Conservation (phyloP, 2,797 vertebrate genomes). For the Ispidina picta region DNA sequence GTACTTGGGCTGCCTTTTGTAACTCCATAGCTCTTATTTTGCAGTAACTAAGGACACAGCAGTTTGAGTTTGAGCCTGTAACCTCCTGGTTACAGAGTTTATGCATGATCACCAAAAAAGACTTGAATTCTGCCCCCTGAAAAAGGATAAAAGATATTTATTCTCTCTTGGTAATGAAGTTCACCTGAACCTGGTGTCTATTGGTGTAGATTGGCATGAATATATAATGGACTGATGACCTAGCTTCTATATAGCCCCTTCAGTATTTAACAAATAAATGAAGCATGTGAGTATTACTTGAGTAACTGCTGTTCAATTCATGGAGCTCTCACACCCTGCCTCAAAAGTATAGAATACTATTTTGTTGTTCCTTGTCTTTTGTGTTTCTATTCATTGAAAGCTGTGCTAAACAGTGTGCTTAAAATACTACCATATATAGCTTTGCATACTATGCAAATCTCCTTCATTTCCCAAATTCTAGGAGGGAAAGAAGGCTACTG, state of each 20-base stretch:
- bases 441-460: not conserved
- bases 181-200: constrained; percentile 37
- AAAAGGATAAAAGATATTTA: not conserved
- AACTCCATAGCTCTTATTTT: not conserved
- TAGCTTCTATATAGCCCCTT: not conserved
- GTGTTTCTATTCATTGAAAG: not conserved
- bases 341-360: not conserved
- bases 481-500: not conserved
- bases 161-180: not conserved
- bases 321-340: not conserved
- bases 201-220: constrained; percentile 68
- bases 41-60: constrained; percentile 27
- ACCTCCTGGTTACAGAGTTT: constrained; percentile 7
- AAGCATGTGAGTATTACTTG: not conserved
- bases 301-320: not conserved
- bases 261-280: not conserved
- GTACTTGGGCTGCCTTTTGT: not conserved
- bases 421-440: not conserved
- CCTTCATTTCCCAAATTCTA: not conserved
- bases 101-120: constrained; percentile 26
- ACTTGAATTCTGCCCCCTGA: constrained; percentile 19
- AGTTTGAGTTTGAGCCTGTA: not conserved
- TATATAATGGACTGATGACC: constrained; percentile 56
- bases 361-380: not conserved
- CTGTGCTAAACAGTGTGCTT: not conserved